Evolutionary conservation across 2,113 vertebrate genomes (phyloP).

Genomic region (Galbula dea): DNA sequence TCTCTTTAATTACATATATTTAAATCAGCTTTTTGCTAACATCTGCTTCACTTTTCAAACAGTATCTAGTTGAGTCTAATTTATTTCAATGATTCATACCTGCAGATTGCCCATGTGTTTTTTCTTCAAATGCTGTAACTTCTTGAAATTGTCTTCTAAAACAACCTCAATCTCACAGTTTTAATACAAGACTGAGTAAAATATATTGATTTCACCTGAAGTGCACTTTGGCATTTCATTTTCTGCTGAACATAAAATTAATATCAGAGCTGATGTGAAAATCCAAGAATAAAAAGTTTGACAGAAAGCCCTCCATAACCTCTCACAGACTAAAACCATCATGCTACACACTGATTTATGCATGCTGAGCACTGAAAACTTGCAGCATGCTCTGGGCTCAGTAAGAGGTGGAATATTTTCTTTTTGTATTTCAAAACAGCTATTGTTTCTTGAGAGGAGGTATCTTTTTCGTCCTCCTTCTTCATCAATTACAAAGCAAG

Average conservation of each 20-base stretch:
- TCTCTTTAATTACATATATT: not conserved
- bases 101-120: not conserved
- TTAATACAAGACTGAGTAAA: not conserved
- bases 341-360: not conserved
- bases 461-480: not conserved
- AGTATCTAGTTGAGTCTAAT: not conserved
- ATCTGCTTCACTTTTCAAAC: not conserved
- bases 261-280: not conserved
- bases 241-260: not conserved
- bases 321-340: not conserved
- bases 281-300: not conserved
- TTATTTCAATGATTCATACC: not conserved
- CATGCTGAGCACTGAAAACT: not conserved
- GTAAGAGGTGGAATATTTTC: not conserved
- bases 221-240: not conserved
- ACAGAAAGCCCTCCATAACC: not conserved
- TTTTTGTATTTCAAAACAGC: not conserved
- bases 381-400: not conserved
- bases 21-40: not conserved
- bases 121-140: not conserved
- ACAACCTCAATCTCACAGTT: not conserved
- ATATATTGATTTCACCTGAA: not conserved
- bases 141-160: not conserved
- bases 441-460: not conserved
- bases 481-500: not conserved